Percentiles rank a stretch among this genome's conserved stretches.
Conservation (phyloP, 2,797 vertebrate genomes). For the Amniataba percoides region DNA sequence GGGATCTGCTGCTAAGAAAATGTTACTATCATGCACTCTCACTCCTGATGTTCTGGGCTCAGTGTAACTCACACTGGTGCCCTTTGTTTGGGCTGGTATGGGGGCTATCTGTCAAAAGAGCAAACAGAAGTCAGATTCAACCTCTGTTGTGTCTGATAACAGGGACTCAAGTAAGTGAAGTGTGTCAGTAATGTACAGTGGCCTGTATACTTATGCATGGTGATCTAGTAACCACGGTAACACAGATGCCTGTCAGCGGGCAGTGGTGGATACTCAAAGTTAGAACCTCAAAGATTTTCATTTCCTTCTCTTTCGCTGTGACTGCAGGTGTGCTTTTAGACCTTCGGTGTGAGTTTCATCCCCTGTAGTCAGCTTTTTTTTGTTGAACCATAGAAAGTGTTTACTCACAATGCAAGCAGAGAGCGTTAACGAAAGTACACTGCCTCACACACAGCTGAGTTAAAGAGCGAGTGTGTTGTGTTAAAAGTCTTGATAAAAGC, state of each 20-base stretch:
- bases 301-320: too few species aligned
- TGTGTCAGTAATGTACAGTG: background rate
- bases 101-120: background rate
- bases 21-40: background rate
- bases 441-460: too few species aligned
- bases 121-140: background rate
- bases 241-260: background rate
- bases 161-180: background rate
- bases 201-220: background rate
- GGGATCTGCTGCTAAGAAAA: constrained; percentile 4
- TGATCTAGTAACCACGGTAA: background rate
- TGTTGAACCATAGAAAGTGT: too few species aligned
- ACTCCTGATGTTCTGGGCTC: background rate
- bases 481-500: too few species aligned
- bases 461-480: too few species aligned
- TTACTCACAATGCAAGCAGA: too few species aligned
- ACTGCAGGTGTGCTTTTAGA: too few species aligned
- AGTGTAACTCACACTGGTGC: background rate
- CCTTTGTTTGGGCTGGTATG: background rate
- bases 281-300: too few species aligned
- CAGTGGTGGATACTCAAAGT: background rate
- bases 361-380: too few species aligned
- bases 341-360: too few species aligned
- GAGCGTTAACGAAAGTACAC: too few species aligned
- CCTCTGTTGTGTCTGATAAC: background rate